Conservation (phyloP, 2,113 vertebrate genomes). For the Otocyon megalotis region DNA sequence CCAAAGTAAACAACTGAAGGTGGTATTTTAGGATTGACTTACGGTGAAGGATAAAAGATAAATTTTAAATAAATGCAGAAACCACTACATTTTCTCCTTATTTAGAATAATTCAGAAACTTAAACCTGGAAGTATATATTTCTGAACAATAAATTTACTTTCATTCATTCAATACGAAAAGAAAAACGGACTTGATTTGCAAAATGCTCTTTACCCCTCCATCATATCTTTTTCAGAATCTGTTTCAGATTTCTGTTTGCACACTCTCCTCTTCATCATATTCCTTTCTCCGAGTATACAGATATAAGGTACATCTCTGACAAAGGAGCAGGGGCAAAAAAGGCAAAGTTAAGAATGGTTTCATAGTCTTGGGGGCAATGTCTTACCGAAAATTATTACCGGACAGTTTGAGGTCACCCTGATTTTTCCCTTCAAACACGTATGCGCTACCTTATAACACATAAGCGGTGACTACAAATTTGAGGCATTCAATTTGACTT, state of each 20-base stretch:
- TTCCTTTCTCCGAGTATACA: not conserved
- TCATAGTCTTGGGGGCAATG: not conserved
- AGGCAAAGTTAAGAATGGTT: not conserved
- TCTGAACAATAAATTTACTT: constrained; percentile 4
- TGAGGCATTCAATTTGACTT: not conserved
- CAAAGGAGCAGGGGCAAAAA: not conserved
- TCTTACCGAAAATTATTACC: not conserved
- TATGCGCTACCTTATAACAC: not conserved
- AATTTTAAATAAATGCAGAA: constrained; percentile 18
- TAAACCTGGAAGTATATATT: not conserved
- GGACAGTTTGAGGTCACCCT: not conserved
- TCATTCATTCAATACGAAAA: not conserved
- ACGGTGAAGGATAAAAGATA: constrained; percentile 70
- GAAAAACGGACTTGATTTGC: not conserved
- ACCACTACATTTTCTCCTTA: constrained; percentile 3
- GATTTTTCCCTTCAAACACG: not conserved
- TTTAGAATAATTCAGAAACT: constrained; percentile 63
- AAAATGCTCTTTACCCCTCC: not conserved
- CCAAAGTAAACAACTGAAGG: constrained; percentile 74
- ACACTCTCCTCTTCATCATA: not conserved
- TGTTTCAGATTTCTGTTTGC: constrained; percentile 13
- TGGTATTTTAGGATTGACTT: constrained; percentile 60
- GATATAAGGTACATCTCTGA: not conserved
- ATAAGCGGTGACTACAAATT: not conserved
- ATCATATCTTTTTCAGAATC: not conserved